These are phyloP conservation scores for Myrmophylax atrothorax DNA, from an alignment of 2,113 vertebrate species.

Conservation along the genomic window DNA sequence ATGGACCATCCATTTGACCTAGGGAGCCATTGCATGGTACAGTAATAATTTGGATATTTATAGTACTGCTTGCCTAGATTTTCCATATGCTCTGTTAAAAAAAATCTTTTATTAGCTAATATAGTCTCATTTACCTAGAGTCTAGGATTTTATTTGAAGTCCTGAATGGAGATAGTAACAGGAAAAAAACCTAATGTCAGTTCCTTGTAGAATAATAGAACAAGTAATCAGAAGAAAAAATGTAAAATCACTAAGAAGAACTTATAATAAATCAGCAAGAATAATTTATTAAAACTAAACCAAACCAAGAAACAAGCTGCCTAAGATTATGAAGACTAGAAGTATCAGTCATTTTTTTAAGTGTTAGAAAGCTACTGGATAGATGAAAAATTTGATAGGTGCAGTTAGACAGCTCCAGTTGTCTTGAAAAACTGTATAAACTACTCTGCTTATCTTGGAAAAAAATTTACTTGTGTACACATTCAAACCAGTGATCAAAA, in stretches of 20 bases:
- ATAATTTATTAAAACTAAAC: not conserved
- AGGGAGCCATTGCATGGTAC: too few species aligned
- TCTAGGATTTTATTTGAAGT: not conserved
- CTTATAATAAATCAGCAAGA: not conserved
- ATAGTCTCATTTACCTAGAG: not conserved
- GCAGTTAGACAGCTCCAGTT: not conserved
- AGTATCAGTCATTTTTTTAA: rapidly evolving
- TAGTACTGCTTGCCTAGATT: not conserved
- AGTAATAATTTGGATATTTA: not conserved
- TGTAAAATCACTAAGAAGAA: not conserved
- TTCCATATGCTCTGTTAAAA: not conserved
- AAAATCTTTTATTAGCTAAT: not conserved
- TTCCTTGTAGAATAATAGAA: not conserved
- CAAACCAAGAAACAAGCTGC: not conserved
- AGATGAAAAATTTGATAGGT: not conserved
- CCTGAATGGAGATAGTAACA: not conserved
- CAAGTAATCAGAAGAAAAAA: not conserved
- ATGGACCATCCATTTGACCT: too few species aligned
- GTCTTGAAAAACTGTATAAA: not conserved
- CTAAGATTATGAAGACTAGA: not conserved
- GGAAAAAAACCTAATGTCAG: not conserved
- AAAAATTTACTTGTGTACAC: not conserved
- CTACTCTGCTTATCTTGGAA: not conserved
- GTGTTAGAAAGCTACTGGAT: not conserved
- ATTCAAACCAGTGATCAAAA: not conserved